A percentile compares a stretch with the other conserved stretches of the same genome.
Evolutionary conservation across 2,113 vertebrate genomes (phyloP).

Genomic region (Heterochromis multidens): DNA sequence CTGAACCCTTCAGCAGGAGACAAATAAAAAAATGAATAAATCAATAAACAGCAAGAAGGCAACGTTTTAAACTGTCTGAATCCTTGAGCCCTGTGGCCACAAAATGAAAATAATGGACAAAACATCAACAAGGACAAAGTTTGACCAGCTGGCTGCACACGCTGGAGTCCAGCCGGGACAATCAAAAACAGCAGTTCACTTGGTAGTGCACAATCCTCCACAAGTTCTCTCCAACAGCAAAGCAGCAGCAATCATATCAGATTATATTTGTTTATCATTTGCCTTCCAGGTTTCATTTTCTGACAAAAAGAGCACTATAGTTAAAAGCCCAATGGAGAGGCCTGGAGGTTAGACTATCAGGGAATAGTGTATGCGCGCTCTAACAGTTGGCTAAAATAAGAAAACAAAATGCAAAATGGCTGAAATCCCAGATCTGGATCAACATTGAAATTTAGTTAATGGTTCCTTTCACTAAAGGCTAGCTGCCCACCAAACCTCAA

Average conservation of each 20-base stretch:
- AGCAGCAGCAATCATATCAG: background rate
- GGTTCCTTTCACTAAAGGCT: background rate
- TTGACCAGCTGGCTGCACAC: conserved; percentile 1
- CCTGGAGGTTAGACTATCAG: background rate
- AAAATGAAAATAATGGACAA: background rate
- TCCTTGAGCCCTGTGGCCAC: background rate
- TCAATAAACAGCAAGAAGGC: conserved; percentile 9
- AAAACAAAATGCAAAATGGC: conserved; percentile 15
- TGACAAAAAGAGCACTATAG: background rate
- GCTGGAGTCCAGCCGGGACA: background rate
- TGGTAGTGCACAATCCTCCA: background rate
- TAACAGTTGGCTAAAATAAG: background rate
- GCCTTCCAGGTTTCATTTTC: conserved; percentile 16
- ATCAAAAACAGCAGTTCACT: background rate
- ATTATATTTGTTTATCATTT: conserved; percentile 19
- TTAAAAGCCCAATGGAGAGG: background rate
- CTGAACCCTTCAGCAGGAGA: background rate
- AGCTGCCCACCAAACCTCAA: background rate
- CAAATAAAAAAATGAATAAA: background rate
- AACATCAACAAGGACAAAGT: conserved; percentile 28
- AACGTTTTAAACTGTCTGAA: background rate
- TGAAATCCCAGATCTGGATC: conserved; percentile 31
- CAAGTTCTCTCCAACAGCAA: background rate
- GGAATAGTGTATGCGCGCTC: background rate
- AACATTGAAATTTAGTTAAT: background rate